Percentiles rank a stretch among this genome's conserved stretches.
phyloP scores from a whole-genome alignment of 2,888 invertebrate genomes.

The Apocheima hispidaria region DNA sequence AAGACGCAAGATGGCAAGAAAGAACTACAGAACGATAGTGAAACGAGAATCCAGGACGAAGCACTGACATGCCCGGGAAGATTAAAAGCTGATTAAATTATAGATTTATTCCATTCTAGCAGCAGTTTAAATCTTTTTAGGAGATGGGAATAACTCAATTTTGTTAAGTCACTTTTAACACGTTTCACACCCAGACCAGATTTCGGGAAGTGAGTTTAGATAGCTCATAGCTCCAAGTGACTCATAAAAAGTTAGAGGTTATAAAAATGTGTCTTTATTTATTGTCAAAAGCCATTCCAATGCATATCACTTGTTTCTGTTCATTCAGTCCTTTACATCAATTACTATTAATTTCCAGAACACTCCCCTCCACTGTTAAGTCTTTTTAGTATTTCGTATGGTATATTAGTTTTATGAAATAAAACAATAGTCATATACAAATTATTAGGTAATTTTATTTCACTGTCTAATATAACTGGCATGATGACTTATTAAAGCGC shows the following conservation, averaged over 20 bases:
- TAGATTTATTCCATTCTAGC: not conserved
- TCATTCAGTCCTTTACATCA: not conserved
- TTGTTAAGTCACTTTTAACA: not conserved
- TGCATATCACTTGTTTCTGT: not conserved
- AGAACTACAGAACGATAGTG: constrained; percentile 46
- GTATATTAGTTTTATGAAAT: constrained; percentile 32
- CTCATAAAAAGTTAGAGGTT: not conserved
- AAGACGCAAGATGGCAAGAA: constrained; percentile 52
- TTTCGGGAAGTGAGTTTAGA: too few relatives aligned
- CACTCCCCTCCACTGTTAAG: too few relatives aligned
- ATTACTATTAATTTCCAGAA: too few relatives aligned
- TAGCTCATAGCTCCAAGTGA: too few relatives aligned
- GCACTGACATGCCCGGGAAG: constrained; percentile 27
- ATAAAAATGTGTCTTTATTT: not conserved
- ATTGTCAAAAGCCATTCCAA: constrained; percentile 11
- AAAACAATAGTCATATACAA: constrained; percentile 31
- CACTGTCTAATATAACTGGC: constrained; percentile 19
- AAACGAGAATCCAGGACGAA: constrained; percentile 38
- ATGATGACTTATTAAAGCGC: not conserved
- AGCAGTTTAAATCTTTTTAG: not conserved
- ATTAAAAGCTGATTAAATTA: constrained; percentile 35
- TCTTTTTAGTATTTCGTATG: too few relatives aligned
- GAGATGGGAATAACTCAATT: not conserved
- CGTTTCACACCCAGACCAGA: too few relatives aligned
- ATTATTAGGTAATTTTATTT: constrained; percentile 37